Percentiles rank a stretch among this genome's conserved stretches.
Evolutionary conservation across 92 coral and sea anemone species (phyloP).

Genomic region (Metridium senile): DNA sequence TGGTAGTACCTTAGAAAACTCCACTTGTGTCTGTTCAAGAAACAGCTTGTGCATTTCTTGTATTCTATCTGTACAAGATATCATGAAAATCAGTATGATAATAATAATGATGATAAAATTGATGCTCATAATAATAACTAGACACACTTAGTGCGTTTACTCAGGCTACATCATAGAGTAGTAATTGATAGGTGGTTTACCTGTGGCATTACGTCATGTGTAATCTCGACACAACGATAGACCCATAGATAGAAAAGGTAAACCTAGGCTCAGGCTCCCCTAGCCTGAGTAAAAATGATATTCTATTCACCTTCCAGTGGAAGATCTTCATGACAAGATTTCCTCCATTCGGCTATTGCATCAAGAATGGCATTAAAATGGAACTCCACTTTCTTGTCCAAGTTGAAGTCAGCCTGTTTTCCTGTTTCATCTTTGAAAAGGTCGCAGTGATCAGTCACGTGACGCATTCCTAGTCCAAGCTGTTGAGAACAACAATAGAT

Average conservation of each 20-base stretch:
- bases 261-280: too few relatives aligned
- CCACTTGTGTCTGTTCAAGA: conserved; percentile 74
- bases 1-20: conserved; percentile 65
- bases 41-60: conserved; percentile 82
- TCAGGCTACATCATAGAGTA: too few relatives aligned
- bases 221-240: too few relatives aligned
- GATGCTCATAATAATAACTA: too few relatives aligned
- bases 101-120: too few relatives aligned
- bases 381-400: conserved; percentile 85
- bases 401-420: conserved; percentile 57
- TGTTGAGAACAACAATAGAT: conserved; percentile 11
- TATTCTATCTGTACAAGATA: conserved; percentile 69
- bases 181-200: too few relatives aligned
- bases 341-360: conserved; percentile 84
- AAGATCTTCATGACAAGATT: conserved; percentile 40
- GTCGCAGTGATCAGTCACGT: conserved; percentile 86
- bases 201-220: too few relatives aligned
- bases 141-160: too few relatives aligned
- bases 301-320: conserved; percentile 84
- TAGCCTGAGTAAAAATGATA: neutral
- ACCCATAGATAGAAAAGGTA: too few relatives aligned
- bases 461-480: conserved; percentile 84
- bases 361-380: conserved; percentile 94
- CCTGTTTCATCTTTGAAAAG: conserved; percentile 70
- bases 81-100: too few relatives aligned